Conservation (phyloP, 2,113 vertebrate species). For the cat (Felis catus) region DNA sequence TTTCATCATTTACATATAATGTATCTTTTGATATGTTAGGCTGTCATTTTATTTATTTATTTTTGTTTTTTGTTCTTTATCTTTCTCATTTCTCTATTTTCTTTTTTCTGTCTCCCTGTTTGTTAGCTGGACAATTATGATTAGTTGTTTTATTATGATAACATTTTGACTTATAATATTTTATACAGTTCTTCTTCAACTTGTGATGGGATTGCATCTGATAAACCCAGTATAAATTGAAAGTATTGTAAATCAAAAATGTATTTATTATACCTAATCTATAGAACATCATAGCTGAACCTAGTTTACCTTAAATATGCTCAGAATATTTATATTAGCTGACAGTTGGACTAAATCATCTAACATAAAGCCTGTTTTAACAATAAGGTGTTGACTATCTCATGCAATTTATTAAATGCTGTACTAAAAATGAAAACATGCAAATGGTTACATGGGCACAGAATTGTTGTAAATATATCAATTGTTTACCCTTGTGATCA, state of each 20-base stretch:
- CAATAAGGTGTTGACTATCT: neutral
- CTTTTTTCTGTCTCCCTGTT: neutral
- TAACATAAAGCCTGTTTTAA: neutral
- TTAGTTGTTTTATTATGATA: neutral
- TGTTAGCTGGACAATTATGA: neutral
- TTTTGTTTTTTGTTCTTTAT: neutral
- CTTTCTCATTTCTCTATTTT: neutral
- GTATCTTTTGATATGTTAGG: neutral
- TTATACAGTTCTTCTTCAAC: neutral
- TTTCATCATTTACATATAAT: neutral
- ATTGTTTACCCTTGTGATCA: neutral
- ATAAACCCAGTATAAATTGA: neutral
- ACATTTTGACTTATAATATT: neutral
- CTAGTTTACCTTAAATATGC: neutral
- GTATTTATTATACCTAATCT: neutral
- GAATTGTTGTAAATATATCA: neutral
- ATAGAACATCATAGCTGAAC: neutral
- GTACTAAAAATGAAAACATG: neutral
- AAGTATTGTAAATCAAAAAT: neutral
- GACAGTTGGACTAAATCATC: neutral
- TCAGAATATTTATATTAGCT: neutral
- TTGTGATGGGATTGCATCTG: neutral
- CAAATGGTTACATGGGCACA: neutral
- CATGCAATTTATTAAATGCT: neutral
- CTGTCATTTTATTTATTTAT: neutral